Conservation (phyloP, 2,888 invertebrate genomes). For the Zelleria hepariella region DNA sequence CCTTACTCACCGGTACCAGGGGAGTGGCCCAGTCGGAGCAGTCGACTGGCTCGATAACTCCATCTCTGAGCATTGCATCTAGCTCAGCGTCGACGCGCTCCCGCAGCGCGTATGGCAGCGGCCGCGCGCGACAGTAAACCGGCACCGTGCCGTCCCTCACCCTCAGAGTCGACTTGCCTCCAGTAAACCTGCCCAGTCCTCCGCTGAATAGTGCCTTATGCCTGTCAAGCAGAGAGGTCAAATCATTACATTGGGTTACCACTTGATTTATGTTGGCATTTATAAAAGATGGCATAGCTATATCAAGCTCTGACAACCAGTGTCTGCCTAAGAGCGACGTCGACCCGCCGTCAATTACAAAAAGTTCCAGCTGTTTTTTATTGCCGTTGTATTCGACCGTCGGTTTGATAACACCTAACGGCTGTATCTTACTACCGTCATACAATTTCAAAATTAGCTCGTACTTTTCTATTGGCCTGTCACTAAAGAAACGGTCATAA, state of each 20-base stretch:
- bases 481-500: neutral
- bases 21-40: constrained; percentile 17
- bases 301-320: neutral
- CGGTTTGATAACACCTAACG: neutral
- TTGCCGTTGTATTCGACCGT: neutral
- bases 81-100: no score
- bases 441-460: neutral
- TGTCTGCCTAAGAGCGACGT: neutral
- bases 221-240: neutral
- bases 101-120: no score
- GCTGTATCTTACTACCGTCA: neutral
- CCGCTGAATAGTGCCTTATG: constrained; percentile 5
- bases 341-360: neutral
- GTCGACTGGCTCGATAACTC: constrained; percentile 12
- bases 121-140: no score
- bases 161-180: no score
- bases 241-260: neutral
- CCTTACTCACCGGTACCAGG: constrained; percentile 14
- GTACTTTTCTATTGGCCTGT: neutral
- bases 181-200: constrained; percentile 14
- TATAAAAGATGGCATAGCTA: no score
- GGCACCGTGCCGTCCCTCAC: no score
- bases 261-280: neutral
- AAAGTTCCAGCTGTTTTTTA: neutral
- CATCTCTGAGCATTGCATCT: constrained; percentile 10